Conservation (phyloP, 2,888 invertebrate species). For the Tethea ocularis region DNA sequence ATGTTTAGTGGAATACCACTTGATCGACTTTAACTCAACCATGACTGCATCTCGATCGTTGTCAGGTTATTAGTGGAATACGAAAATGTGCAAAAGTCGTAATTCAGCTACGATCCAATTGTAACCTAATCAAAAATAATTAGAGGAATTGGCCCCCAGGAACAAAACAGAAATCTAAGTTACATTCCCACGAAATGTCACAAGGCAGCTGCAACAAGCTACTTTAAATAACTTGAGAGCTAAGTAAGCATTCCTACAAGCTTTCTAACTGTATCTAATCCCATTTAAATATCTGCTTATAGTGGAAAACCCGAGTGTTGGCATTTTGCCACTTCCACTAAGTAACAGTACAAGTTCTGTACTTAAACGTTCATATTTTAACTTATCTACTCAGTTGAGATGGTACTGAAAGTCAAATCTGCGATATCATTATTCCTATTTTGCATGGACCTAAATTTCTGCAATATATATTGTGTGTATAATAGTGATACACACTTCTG, state of each 20-base stretch:
- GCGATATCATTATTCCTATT: background rate
- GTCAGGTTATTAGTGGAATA: no score
- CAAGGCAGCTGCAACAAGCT: conserved; percentile 11
- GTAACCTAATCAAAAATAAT: background rate
- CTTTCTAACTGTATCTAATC: conserved; percentile 38
- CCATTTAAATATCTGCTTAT: conserved; percentile 33
- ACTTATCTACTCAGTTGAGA: background rate
- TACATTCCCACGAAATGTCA: background rate
- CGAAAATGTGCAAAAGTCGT: no score
- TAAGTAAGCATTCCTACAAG: conserved; percentile 23
- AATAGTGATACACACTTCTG: no score
- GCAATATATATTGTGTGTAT: no score
- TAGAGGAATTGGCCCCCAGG: no score
- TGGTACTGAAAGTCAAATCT: background rate
- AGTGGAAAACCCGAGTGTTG: conserved; percentile 29
- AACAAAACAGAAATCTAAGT: background rate
- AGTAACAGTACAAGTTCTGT: conserved; percentile 11
- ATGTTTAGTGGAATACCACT: no score
- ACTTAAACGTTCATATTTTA: conserved; percentile 2
- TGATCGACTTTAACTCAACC: no score
- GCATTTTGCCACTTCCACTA: conserved; percentile 19
- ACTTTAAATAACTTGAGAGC: conserved; percentile 18
- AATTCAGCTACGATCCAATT: no score
- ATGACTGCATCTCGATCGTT: no score
- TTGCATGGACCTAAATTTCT: background rate